Evolutionary conservation across 2,888 invertebrate genomes (phyloP).

Genomic region (Drosophila nr. perissopoda): DNA sequence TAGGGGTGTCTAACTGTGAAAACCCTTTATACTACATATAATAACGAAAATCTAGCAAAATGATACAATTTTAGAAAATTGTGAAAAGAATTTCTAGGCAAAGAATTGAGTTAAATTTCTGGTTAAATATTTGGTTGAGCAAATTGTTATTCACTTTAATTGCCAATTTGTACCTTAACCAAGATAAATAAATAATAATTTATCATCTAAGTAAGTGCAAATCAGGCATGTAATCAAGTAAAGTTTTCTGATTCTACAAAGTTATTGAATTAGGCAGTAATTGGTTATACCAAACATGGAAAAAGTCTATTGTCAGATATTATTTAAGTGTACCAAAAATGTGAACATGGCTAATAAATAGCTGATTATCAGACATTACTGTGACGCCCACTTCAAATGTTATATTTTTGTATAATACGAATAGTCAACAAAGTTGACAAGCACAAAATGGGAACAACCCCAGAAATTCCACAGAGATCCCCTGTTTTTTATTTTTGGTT

Average conservation of each 20-base stretch:
- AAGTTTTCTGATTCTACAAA: background rate
- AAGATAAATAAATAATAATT: background rate
- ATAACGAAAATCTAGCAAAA: background rate
- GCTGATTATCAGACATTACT: conserved; percentile 1
- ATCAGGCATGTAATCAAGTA: background rate
- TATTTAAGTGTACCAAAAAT: background rate
- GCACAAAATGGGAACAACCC: conserved; percentile 21
- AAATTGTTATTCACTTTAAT: background rate
- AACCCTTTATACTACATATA: background rate
- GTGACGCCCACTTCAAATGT: conserved; percentile 23
- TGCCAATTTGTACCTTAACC: background rate
- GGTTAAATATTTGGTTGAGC: background rate
- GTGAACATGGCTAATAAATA: background rate
- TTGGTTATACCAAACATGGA: too few relatives aligned
- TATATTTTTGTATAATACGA: conserved; percentile 3
- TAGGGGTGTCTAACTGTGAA: background rate
- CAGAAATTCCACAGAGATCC: background rate
- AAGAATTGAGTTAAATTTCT: background rate
- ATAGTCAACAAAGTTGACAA: conserved; percentile 42
- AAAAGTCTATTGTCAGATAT: background rate
- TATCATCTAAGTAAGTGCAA: background rate
- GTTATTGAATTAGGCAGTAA: background rate
- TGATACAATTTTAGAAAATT: background rate
- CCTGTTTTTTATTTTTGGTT: background rate
- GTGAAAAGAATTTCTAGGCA: background rate